Evolutionary conservation across 2,113 vertebrate genomes (phyloP).

Genomic region (Grus americana): DNA sequence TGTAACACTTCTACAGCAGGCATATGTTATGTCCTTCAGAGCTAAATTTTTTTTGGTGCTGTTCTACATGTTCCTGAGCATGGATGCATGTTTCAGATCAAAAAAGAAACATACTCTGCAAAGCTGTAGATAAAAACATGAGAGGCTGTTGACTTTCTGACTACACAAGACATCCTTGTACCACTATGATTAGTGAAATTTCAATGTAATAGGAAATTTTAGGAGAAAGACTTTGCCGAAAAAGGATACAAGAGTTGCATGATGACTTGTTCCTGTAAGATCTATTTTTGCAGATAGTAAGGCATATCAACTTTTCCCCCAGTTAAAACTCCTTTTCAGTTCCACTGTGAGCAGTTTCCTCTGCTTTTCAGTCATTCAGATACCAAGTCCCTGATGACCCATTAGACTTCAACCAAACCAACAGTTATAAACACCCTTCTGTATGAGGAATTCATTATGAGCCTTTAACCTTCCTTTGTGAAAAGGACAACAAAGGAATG

Average conservation of each 20-base stretch:
- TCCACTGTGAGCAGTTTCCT: neutral
- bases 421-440: constrained; percentile 31
- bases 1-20: neutral
- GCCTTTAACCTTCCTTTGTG: constrained; percentile 38
- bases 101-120: neutral
- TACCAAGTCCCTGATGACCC: neutral
- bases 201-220: neutral
- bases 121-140: neutral
- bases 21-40: neutral
- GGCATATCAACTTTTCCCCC: neutral
- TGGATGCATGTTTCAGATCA: neutral
- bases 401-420: constrained; percentile 47
- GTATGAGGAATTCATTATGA: constrained; percentile 10
- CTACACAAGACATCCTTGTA: neutral
- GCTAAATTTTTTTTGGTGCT: neutral
- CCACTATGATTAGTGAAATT: neutral
- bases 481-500: constrained; percentile 46
- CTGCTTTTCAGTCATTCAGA: neutral
- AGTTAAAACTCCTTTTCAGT: constrained; percentile 39
- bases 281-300: constrained; percentile 53
- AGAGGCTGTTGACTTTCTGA: neutral
- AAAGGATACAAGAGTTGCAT: neutral
- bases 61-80: neutral
- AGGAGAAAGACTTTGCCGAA: neutral
- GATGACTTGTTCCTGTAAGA: constrained; percentile 1